Conservation (phyloP, 2,888 invertebrate genomes). For the Tortricodes alternella region DNA sequence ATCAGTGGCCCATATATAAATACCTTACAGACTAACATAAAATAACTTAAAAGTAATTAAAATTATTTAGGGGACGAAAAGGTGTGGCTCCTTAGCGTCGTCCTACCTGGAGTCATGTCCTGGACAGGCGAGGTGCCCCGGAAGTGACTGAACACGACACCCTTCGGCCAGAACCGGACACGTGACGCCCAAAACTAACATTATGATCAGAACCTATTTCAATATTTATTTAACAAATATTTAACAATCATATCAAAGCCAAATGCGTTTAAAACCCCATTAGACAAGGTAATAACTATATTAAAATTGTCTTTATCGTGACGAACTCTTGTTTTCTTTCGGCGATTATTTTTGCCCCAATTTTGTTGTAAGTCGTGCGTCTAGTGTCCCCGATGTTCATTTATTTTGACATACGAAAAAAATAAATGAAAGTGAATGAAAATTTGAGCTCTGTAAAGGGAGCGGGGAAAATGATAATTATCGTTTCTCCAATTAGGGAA, state of each 20-base stretch:
- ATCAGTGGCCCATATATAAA: too few relatives aligned
- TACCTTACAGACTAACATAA: too few relatives aligned
- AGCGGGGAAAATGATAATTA: constrained; percentile 19
- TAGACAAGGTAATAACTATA: constrained; percentile 1
- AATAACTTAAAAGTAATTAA: too few relatives aligned
- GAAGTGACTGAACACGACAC: too few relatives aligned
- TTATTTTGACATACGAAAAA: constrained; percentile 26
- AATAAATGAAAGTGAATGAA: constrained; percentile 32
- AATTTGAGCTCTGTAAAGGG: constrained; percentile 26
- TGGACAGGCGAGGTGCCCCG: too few relatives aligned
- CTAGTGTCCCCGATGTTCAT: constrained; percentile 43
- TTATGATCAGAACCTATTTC: neutral
- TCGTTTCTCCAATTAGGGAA: too few relatives aligned
- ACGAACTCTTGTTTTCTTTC: constrained; percentile 11
- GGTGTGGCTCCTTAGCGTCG: too few relatives aligned
- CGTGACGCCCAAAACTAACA: too few relatives aligned
- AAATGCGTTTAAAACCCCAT: neutral
- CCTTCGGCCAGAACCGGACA: too few relatives aligned
- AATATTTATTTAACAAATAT: neutral
- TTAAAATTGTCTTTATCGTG: constrained; percentile 5
- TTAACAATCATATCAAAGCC: neutral
- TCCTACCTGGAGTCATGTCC: too few relatives aligned
- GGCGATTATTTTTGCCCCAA: constrained; percentile 44
- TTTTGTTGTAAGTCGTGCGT: constrained; percentile 55
- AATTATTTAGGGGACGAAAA: too few relatives aligned